phyloP scores from a whole-genome alignment of 1,140 invertebrate species.

The Euwallacea fornicatus region DNA sequence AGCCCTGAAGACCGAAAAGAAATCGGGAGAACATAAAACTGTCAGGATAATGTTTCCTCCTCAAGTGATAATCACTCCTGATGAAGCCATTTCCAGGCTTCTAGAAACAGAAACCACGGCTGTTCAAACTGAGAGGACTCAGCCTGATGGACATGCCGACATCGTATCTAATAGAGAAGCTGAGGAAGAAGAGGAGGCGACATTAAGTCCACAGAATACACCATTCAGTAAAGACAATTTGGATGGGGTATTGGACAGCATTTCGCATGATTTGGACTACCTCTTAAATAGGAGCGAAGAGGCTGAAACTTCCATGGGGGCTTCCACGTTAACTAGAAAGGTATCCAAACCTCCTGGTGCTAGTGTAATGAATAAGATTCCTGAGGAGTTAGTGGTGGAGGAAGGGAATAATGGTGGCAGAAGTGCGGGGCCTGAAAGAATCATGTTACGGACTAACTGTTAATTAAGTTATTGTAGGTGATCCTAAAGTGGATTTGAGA shows the following conservation, averaged over 20 bases:
- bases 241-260: slow-evolving; percentile 50
- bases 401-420: neutral
- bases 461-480: slow-evolving; percentile 15
- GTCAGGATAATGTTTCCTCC: slow-evolving; percentile 33
- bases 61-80: slow-evolving; percentile 38
- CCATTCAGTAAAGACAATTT: slow-evolving; percentile 42
- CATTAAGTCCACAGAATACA: slow-evolving; percentile 8
- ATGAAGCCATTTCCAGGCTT: slow-evolving; percentile 37
- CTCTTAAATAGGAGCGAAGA: slow-evolving; percentile 46
- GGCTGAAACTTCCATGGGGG: slow-evolving; percentile 9
- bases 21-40: slow-evolving; percentile 30
- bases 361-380: slow-evolving; percentile 42
- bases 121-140: slow-evolving; percentile 36
- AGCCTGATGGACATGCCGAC: slow-evolving; percentile 47
- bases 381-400: slow-evolving; percentile 38
- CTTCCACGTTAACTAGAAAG: slow-evolving; percentile 30
- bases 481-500: neutral
- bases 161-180: slow-evolving; percentile 25
- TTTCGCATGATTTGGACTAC: slow-evolving; percentile 51
- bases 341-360: slow-evolving; percentile 41
- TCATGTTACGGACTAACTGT: slow-evolving; percentile 46
- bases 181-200: slow-evolving; percentile 6
- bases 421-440: slow-evolving; percentile 37
- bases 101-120: slow-evolving; percentile 28
- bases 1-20: slow-evolving; percentile 25